phyloP scores from a whole-genome alignment of 2,888 invertebrate species.

The Andrena minutula region DNA sequence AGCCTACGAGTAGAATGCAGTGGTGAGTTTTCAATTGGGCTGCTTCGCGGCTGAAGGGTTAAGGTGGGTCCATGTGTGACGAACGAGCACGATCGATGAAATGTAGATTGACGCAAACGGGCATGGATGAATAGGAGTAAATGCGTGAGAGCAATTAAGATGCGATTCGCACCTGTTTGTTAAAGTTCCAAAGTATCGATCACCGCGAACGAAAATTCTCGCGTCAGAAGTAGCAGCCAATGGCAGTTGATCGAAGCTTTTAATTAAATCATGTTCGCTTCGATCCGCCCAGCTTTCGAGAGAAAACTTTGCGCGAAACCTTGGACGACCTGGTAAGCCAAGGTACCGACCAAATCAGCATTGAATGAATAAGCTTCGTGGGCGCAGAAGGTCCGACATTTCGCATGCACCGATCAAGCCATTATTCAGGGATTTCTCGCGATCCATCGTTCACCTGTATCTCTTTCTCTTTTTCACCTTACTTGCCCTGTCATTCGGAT shows the following conservation, averaged over 20 bases:
- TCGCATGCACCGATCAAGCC: slow-evolving; percentile 39
- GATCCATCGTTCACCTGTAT: slow-evolving; percentile 18
- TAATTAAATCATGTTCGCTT: slow-evolving; percentile 39
- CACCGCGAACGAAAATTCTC: too few species aligned
- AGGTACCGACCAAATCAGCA: slow-evolving; percentile 24
- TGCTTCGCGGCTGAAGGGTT: too few species aligned
- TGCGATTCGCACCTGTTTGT: too few species aligned
- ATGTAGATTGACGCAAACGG: too few species aligned
- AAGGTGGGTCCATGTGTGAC: too few species aligned
- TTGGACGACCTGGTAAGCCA: neutral
- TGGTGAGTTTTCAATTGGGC: too few species aligned
- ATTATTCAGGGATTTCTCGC: slow-evolving; percentile 26
- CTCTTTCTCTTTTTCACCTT: slow-evolving; percentile 22
- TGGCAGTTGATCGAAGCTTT: slow-evolving; percentile 43
- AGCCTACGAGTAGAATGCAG: too few species aligned
- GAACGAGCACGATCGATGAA: too few species aligned
- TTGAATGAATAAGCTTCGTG: slow-evolving; percentile 15
- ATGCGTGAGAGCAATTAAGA: too few species aligned
- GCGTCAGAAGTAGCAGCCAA: neutral
- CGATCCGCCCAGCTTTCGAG: neutral
- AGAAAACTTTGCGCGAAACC: neutral
- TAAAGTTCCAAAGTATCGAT: too few species aligned
- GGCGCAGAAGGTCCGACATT: slow-evolving; percentile 44
- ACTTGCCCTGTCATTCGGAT: slow-evolving; percentile 3
- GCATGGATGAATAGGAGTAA: too few species aligned